A percentile compares a stretch with the other conserved stretches of the same genome.
Evolutionary conservation across 92 coral and sea anemone species (phyloP).

Genomic region (Parazoanthus swiftii): DNA sequence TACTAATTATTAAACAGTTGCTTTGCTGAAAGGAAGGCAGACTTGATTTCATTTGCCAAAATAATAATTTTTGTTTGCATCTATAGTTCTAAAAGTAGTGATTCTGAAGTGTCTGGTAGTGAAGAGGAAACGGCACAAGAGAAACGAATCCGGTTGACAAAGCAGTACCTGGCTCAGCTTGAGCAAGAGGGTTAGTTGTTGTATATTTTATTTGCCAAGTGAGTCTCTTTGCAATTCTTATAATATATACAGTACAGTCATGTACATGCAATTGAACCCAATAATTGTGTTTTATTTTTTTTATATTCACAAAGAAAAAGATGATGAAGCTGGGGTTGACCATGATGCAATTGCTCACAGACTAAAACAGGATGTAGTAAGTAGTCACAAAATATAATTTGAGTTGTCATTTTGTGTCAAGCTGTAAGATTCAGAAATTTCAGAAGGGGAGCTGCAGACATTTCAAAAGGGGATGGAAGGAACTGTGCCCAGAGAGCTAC

Average conservation of each 20-base stretch:
- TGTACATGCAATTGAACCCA: too few species aligned
- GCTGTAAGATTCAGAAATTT: not conserved
- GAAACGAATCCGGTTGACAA: constrained; percentile 90
- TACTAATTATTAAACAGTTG: too few species aligned
- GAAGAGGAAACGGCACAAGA: constrained; percentile 93
- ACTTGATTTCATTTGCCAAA: not conserved
- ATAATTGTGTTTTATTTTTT: not conserved
- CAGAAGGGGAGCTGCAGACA: too few species aligned
- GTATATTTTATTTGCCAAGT: not conserved
- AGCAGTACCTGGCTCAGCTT: constrained; percentile 89
- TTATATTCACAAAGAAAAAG: constrained; percentile 44
- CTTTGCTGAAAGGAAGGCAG: not conserved
- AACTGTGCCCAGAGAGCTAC: too few species aligned
- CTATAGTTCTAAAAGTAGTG: constrained; percentile 58
- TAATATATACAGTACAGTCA: too few species aligned
- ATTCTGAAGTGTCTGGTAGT: constrained; percentile 45
- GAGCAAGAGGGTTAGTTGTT: constrained; percentile 78
- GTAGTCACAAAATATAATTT: constrained; percentile 22
- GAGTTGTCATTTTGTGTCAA: not conserved
- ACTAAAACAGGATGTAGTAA: constrained; percentile 92
- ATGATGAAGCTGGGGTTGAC: constrained; percentile 67
- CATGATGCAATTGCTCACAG: constrained; percentile 97
- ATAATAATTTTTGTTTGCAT: not conserved
- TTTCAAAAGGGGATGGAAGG: too few species aligned
- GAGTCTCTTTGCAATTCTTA: too few species aligned